Evolutionary conservation across 2,113 vertebrate species (phyloP).

Genomic region (Hyperopisus bebe): DNA sequence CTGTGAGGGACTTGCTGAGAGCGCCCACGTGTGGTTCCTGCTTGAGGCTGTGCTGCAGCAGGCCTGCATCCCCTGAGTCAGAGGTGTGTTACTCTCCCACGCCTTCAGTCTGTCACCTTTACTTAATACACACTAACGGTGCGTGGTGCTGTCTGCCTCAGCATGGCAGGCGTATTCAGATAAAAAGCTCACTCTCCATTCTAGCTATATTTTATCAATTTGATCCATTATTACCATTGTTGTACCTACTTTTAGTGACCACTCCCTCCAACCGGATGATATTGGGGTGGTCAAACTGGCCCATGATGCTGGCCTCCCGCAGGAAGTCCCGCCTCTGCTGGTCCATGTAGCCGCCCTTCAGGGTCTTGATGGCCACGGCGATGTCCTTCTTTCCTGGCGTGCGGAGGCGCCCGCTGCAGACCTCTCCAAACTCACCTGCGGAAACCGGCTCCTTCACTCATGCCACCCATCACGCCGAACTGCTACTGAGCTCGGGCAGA

Average conservation of each 20-base stretch:
- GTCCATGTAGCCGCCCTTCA: constrained; percentile 88
- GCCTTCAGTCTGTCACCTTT: neutral
- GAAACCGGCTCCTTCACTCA: neutral
- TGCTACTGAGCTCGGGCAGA: neutral
- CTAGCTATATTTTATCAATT: neutral
- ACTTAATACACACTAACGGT: neutral
- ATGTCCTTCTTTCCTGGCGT: constrained; percentile 85
- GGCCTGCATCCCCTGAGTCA: neutral
- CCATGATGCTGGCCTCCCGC: constrained; percentile 93
- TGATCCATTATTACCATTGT: neutral
- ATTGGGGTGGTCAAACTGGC: constrained; percentile 91
- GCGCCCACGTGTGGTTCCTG: neutral
- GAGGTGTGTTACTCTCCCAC: neutral
- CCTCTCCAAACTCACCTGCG: constrained; percentile 94
- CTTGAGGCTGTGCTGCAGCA: neutral
- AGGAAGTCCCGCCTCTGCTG: constrained; percentile 87
- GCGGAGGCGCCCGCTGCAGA: constrained; percentile 86
- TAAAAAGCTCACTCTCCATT: neutral
- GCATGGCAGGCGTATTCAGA: neutral
- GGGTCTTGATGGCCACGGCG: constrained; percentile 90
- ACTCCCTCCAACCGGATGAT: constrained; percentile 94
- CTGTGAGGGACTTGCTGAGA: neutral
- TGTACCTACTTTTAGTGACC: constrained; percentile 84
- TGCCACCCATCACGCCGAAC: neutral
- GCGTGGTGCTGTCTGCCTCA: neutral